Percentiles rank a stretch among this genome's conserved stretches.
Conservation (phyloP, 2,113 vertebrate genomes). For the Leptobrachium ailaonicum region DNA sequence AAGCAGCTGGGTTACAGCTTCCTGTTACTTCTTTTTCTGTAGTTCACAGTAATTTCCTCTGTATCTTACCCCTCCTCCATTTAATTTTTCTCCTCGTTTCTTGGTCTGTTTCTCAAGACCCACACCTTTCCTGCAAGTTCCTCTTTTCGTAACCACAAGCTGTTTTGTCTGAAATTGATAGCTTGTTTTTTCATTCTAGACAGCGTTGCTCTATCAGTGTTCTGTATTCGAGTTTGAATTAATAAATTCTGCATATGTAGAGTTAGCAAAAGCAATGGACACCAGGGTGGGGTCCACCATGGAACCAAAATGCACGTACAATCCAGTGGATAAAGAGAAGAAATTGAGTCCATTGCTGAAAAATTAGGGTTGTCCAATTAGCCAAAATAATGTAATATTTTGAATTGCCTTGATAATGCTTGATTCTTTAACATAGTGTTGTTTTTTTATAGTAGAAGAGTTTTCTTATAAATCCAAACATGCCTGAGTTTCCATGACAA, state of each 20-base stretch:
- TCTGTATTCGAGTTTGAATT: not conserved
- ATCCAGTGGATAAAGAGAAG: too few relatives aligned
- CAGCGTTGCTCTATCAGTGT: not conserved
- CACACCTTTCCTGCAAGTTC: slow-evolving; percentile 19
- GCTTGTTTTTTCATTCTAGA: not conserved
- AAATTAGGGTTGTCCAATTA: too few relatives aligned
- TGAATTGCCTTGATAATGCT: too few relatives aligned
- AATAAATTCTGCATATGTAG: not conserved
- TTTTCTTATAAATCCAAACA: too few relatives aligned
- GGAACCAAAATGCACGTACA: too few relatives aligned
- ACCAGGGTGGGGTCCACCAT: not conserved
- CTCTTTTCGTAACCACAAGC: slow-evolving; percentile 34
- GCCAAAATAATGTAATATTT: too few relatives aligned
- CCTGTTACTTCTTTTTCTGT: slow-evolving; percentile 23
- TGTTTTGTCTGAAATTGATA: not conserved
- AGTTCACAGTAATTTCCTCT: not conserved
- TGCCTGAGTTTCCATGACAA: too few relatives aligned
- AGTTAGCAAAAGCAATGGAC: too few relatives aligned
- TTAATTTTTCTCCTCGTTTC: not conserved
- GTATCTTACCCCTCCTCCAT: not conserved
- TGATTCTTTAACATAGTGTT: too few relatives aligned
- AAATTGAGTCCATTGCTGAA: too few relatives aligned
- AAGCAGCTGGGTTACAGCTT: not conserved
- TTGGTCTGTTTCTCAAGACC: not conserved
- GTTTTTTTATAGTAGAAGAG: too few relatives aligned